Base-by-base conservation (phyloP, 2,888 invertebrate genomes). In the Holacanthella duospinosa region DNA sequence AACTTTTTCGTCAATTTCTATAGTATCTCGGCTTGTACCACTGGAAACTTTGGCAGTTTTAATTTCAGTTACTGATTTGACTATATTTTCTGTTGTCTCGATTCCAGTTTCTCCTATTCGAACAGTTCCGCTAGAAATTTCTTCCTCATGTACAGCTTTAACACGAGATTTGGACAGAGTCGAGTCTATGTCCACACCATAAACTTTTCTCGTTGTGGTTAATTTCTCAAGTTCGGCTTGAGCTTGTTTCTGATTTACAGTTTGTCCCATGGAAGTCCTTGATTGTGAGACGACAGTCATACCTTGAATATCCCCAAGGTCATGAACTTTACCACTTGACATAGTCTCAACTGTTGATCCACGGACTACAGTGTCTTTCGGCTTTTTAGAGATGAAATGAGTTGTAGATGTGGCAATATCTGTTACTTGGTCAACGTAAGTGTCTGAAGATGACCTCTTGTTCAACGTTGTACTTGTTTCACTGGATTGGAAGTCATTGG, bases 71-170 rank as follows among this genome's bases (percentile, higher is more conserved):
- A 72, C 68, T 9, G 70, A 69, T 53, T 63, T 69, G 53, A 71
- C 70, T 19, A 72, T 67, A 48, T 72, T 69, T 63, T 72, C 72
- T 1, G 72, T 72, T 0, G 72, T 72, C 54, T 70, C 71, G 19
- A 72, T 57, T 56, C 66, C 68, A 2, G 54, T 61, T 9, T 66
- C 64, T 26, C 62, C 68, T 24, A 72, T 55, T 58, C 68, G 60
- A 12, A 72, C 71, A 43, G 68, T 70, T 28, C 72, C 72, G 24
- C 66, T 48, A 1, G 71, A 71, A 29, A 72, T 71, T 59, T 72
- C 72, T 27, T 67, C 59, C 53, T 72, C 72, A 29, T 72, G 69
- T 27, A 70, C 64, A 9, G 63, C 66, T 24, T 65, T 68, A 1
- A 72, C 68, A 55, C 65, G 63, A 0, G 68, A 66, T 24, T 53